These are phyloP conservation scores for Hirudo medicinalis DNA, from an alignment of 1,140 invertebrate genomes.

Conservation along the genomic window DNA sequence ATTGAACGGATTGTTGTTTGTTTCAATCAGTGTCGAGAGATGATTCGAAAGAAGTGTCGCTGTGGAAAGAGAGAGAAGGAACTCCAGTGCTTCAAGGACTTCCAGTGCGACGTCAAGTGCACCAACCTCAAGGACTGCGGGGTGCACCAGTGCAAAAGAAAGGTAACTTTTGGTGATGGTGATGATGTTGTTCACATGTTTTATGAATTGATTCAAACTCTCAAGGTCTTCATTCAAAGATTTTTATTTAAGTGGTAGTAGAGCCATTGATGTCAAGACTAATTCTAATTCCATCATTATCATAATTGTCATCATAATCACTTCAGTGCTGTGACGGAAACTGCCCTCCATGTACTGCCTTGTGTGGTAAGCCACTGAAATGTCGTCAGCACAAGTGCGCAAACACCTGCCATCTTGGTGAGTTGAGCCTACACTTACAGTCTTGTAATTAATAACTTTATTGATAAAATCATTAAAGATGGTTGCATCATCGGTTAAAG, in stretches of 20 bases:
- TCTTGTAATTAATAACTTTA: no score
- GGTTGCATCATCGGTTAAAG: no score
- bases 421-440: not conserved
- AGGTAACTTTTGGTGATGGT: constrained; percentile 47
- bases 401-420: constrained; percentile 60
- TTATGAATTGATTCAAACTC: no score
- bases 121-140: constrained; percentile 64
- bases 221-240: no score
- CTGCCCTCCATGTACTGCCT: constrained; percentile 73
- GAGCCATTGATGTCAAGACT: not conserved
- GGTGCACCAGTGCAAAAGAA: constrained; percentile 72
- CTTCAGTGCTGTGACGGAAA: constrained; percentile 64
- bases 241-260: no score
- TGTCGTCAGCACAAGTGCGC: constrained; percentile 80
- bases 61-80: constrained; percentile 68
- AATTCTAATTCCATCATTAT: not conserved
- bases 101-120: constrained; percentile 77
- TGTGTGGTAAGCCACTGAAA: constrained; percentile 63
- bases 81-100: constrained; percentile 72
- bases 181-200: not conserved
- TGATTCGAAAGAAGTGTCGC: constrained; percentile 62
- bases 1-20: no score
- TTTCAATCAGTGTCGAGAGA: constrained; percentile 55
- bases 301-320: not conserved
- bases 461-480: no score